Base-by-base conservation (phyloP, 2,888 invertebrate species). In the Drosophila flavopinicola region DNA sequence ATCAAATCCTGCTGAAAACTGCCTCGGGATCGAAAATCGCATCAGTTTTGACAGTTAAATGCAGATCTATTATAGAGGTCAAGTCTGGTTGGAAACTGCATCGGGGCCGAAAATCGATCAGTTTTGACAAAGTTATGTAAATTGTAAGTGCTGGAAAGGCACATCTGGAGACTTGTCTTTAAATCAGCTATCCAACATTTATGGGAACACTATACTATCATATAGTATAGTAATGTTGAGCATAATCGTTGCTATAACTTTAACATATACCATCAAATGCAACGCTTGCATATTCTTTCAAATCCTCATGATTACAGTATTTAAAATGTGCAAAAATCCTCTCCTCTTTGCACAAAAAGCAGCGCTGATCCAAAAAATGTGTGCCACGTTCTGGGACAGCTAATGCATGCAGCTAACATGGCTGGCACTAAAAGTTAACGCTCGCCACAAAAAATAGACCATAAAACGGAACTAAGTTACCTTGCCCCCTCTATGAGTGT, bases 401-500 rank as follows among this genome's bases (percentile, higher is more conserved):
- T 49, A 65, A 66, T 65, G 57, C 48, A 42, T 38, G 48, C 56
- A 35, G 56, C 45, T 30, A 47, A 35, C 66, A 38, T 30, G 57
- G 39, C 32, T 48, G 39, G 41, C 51, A 51, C 47, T 73, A 56
- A 67, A 67, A 73, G 53, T 67, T 54, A 67, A 47, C 54, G 35
- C 53, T 49, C 10, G 35, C 44, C 60, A 49, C 48, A 52, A 53
- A 47, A 47, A 13, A n/a, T n/a, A 9, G 32, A 41, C 20, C 66
- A 57, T 72, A 75, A 73, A 66, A 51, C 42, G 48, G 37, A 60
- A 54, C 37, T 38, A 13, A 49, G 44, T 44, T 58, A 72, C 59
- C 71, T 41, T 17, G 37, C 15, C n/a, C 13, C 20, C 1, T n/a
- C n/a, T n/a, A n/a, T n/a, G n/a, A n/a, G 6, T 1, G 15, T 11